Evolutionary conservation across 37 sponge, comb jelly and placozoan genomes (phyloP), one percentile per base, ranked within the genome.

Genomic region (Bolinopsis microptera): DNA sequence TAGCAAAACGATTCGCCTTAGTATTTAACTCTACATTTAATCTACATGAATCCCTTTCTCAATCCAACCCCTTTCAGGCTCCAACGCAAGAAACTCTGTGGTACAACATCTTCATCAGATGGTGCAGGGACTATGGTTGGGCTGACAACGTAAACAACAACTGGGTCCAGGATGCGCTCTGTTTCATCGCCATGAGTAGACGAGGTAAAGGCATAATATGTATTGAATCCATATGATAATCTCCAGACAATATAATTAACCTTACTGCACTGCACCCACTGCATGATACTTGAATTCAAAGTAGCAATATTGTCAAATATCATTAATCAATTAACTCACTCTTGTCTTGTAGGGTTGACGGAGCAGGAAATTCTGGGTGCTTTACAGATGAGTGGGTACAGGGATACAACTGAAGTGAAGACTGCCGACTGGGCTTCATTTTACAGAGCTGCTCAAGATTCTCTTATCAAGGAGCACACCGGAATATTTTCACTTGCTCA

Each of bases 71-170:
- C 30, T 25, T 26, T 39, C 90, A 86, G 90, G 90, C 90, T 24
- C 61, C 90, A n/a, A 86, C 90, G 28, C 90, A 86, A 8, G 90
- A 86, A 39, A 48, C 37, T 8, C 61, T 86, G 61, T 86, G 90
- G 90, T 86, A 86, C 48, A 86, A 86, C 90, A 86, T 86, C 27
- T 86, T 86, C 90, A 86, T 86, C 41, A 86, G 90, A 23, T 86
- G 90, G 90, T 86, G 90, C 26, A 13, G 90, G 41, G 90, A 86
- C 90, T 86, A 86, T 27, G 90, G 90, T 23, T 86, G 90, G 90
- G 39, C 30, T 39, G 90, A 86, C 61, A 86, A 86, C 61, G 21
- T 35, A 1, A 27, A 35, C 21, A 33, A 27, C 80, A 27, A 77
- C 80, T 86, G 90, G 90, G 90, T 86, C 61, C 40, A 86, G 61